Percentiles rank a stretch among this genome's conserved stretches.
Conservation (phyloP, 2,113 vertebrate species). For the Pao palembangensis region DNA sequence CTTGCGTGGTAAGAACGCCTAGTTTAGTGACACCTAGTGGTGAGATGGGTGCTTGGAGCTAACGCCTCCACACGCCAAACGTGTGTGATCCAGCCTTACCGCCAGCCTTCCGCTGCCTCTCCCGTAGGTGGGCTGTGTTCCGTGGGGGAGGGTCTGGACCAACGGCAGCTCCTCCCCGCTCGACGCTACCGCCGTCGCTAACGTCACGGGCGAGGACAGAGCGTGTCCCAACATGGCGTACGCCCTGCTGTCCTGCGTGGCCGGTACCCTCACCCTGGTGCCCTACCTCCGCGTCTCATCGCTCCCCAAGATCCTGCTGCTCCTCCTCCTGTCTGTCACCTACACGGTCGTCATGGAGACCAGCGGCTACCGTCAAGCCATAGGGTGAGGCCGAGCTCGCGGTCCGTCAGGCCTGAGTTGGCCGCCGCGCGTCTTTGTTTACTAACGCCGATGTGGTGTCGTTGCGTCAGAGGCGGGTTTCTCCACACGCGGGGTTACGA, state of each 20-base stretch:
- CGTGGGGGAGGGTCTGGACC: constrained; percentile 78
- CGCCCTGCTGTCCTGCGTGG: constrained; percentile 88
- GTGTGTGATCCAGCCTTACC: neutral
- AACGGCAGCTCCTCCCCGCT: constrained; percentile 78
- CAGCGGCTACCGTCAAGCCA: constrained; percentile 84
- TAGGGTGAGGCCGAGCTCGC: constrained; percentile 75
- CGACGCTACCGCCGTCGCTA: constrained; percentile 68
- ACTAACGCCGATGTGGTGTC: neutral
- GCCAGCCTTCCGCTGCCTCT: neutral
- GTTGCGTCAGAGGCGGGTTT: constrained; percentile 76
- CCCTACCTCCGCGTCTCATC: constrained; percentile 94
- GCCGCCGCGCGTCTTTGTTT: neutral
- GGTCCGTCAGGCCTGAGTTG: neutral
- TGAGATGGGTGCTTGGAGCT: too few species aligned
- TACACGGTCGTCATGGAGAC: constrained; percentile 92
- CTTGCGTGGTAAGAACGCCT: constrained; percentile 88
- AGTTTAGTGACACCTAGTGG: neutral
- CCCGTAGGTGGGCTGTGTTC: constrained; percentile 87
- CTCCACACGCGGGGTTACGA: constrained; percentile 85
- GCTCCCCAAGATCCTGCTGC: constrained; percentile 89
- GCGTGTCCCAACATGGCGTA: constrained; percentile 85
- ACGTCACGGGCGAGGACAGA: constrained; percentile 69
- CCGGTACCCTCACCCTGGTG: constrained; percentile 85
- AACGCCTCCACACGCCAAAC: too few species aligned
- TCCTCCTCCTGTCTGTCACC: constrained; percentile 84